Conservation (phyloP, 2,888 invertebrate species). For the Drosophila borealis region DNA sequence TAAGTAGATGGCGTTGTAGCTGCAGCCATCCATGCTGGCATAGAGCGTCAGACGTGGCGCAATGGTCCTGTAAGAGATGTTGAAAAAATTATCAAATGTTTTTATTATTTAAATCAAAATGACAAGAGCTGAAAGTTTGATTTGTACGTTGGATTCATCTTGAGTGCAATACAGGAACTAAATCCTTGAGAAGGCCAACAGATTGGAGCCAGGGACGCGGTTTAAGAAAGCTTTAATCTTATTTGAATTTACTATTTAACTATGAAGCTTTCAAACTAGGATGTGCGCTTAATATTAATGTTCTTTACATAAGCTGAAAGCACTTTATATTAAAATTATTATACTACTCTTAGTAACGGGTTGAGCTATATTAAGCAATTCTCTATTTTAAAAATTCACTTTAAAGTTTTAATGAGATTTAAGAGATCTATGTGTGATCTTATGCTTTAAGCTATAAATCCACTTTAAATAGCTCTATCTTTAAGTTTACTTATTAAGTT, state of each 20-base stretch:
- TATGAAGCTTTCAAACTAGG: neutral
- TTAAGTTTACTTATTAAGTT: too few relatives aligned
- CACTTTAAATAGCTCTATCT: too few relatives aligned
- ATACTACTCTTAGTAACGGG: too few relatives aligned
- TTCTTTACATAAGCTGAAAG: neutral
- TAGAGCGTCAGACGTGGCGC: constrained; percentile 93
- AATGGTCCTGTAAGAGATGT: constrained; percentile 86
- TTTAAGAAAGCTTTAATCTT: too few relatives aligned
- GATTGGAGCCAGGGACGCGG: too few relatives aligned
- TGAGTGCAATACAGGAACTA: too few relatives aligned
- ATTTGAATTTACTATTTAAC: too few relatives aligned
- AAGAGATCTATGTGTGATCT: too few relatives aligned
- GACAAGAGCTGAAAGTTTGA: neutral
- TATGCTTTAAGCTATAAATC: too few relatives aligned
- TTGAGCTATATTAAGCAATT: too few relatives aligned
- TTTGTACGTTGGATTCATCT: neutral
- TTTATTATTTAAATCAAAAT: neutral
- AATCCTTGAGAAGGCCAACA: neutral
- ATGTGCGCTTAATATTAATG: neutral
- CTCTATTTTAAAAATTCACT: too few relatives aligned
- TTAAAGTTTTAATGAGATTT: too few relatives aligned
- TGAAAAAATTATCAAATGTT: neutral
- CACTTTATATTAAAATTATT: neutral
- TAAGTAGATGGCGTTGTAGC: constrained; percentile 93
- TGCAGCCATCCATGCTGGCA: constrained; percentile 89